Evolutionary conservation across 2,113 vertebrate species (phyloP).

Genomic region (Colinus virginianus): DNA sequence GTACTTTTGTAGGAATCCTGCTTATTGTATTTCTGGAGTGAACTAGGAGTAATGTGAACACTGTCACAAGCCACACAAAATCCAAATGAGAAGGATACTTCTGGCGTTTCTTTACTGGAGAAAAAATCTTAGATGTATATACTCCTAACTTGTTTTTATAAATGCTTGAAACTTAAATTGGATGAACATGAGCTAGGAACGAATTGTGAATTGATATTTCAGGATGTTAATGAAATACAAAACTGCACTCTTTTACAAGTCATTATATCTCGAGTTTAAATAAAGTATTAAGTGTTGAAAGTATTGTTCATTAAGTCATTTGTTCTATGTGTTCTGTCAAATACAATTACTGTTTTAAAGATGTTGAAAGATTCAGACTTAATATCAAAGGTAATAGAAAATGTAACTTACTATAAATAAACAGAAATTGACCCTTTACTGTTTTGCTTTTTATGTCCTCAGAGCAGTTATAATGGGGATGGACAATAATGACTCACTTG

Average conservation of each 20-base stretch:
- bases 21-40: neutral
- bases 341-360: neutral
- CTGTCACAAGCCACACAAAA: neutral
- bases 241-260: neutral
- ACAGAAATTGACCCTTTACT: neutral
- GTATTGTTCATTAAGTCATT: neutral
- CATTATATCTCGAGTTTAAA: neutral
- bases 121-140: neutral
- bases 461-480: neutral
- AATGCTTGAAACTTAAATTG: neutral
- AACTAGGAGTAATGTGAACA: neutral
- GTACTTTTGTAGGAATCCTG: accelerated
- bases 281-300: neutral
- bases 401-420: neutral
- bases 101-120: neutral
- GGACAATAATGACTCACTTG: neutral
- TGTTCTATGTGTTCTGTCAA: neutral
- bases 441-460: neutral
- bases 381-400: neutral
- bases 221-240: neutral
- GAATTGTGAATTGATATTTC: neutral
- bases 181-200: neutral
- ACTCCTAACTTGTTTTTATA: neutral
- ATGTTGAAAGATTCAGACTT: neutral
- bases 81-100: neutral